Evolutionary conservation across 1,140 invertebrate genomes (phyloP), one percentile per base, ranked within the genome.

Genomic region (Metaphire vulgaris): DNA sequence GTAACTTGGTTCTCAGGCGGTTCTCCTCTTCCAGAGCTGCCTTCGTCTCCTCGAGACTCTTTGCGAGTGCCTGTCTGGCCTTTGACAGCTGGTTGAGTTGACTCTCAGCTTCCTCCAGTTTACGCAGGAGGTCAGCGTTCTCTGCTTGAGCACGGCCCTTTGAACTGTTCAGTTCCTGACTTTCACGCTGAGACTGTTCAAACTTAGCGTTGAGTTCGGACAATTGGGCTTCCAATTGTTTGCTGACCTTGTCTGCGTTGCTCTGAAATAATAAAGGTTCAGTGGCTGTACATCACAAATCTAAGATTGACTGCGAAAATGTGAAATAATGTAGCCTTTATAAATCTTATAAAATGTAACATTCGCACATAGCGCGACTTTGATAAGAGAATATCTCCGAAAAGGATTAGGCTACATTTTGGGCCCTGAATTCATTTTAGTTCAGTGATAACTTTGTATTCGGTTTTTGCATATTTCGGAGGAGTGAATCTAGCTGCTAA

Each of bases 51-150:
- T 99, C 97, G 76, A 99, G 88, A 88, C 98, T 30, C 64, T 65
- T 74, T 21, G 33, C 28, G 1, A 74, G 64, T 28, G n/a, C n/a
- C 33, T 41, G 33, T 21, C 64, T 99, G 87, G 98, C 93, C 90
- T 98, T 98, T 85, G 92, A 94, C 74, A 99, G 90, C 87, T 96
- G 93, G 80, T 93, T 95, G 76, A 98, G 92, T 86, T 97, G 95
- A 78, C 94, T 96, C 88, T 99, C 97, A 82, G 96, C 95, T 65
- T 74, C 72, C 33, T 74, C 72, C 21, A 74, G 15, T 12, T 41
- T 65, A 79, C 95, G 90, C 83, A 93, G 89, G 74, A 99, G 90
- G 87, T 99, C 96, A 80, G 92, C 92, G 90, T 96, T 97, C 87
- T 99, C 97, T 83, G 95, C 94, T 82, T 93, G 77, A 26, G 80